These are phyloP conservation scores for Menidia beryllina DNA, from an alignment of 2,113 vertebrate genomes.

Conservation along the genomic window DNA sequence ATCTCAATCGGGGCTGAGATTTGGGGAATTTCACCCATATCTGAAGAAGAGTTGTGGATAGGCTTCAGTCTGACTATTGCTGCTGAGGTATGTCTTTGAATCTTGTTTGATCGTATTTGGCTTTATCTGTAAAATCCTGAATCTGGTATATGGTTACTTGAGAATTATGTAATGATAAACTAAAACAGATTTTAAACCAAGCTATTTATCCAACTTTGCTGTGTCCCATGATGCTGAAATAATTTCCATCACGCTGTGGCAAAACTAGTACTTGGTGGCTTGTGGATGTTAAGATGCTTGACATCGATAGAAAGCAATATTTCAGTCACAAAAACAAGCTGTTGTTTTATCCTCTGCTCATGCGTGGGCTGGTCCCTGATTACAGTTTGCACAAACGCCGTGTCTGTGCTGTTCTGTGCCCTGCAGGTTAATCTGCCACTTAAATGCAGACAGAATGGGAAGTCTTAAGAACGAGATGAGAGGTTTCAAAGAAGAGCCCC, in stretches of 20 bases:
- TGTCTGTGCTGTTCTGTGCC: slow-evolving; percentile 45
- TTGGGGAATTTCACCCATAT: slow-evolving; percentile 54
- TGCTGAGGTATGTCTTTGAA: slow-evolving; percentile 76
- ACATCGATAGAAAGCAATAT: slow-evolving; percentile 5
- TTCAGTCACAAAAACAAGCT: slow-evolving; percentile 18
- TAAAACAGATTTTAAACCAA: slow-evolving; percentile 11
- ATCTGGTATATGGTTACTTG: slow-evolving; percentile 17
- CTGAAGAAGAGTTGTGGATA: slow-evolving; percentile 49
- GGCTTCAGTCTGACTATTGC: slow-evolving; percentile 54
- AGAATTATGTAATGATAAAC: not conserved
- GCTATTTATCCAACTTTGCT: slow-evolving; percentile 3
- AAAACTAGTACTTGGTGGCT: slow-evolving; percentile 19
- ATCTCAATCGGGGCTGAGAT: slow-evolving; percentile 36
- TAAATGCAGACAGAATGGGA: slow-evolving; percentile 68
- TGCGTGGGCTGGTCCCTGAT: slow-evolving; percentile 10
- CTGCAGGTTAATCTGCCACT: slow-evolving; percentile 58
- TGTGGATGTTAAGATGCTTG: slow-evolving; percentile 17
- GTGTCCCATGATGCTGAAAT: not conserved
- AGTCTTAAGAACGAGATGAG: slow-evolving; percentile 70
- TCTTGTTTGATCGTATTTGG: slow-evolving; percentile 10
- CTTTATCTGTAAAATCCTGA: slow-evolving; percentile 14
- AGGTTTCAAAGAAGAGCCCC: slow-evolving; percentile 50
- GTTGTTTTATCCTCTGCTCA: slow-evolving; percentile 1
- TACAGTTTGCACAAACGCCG: slow-evolving; percentile 20
- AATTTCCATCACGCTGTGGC: slow-evolving; percentile 19